These are phyloP conservation scores for Clytia hemisphaerica DNA, from an alignment of 30 jellyfish, hydroid and myxozoan species.

Conservation along the genomic window DNA sequence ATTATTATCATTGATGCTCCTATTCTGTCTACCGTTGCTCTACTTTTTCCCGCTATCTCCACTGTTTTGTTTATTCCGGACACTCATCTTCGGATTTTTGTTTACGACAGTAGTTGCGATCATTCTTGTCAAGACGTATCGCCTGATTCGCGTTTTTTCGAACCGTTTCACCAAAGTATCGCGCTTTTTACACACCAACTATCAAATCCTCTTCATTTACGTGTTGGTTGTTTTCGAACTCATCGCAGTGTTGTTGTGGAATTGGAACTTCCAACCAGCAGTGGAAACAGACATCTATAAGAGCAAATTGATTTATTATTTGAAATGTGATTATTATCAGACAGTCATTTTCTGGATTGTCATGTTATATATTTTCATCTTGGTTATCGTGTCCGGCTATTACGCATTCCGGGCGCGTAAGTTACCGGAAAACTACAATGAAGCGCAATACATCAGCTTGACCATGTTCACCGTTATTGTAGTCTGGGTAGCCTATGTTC, in stretches of 20 bases:
- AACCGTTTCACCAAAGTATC: constrained; percentile 48
- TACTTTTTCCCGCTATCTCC: constrained; percentile 28
- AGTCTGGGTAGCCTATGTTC: constrained; percentile 48
- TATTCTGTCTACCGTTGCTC: constrained; percentile 45
- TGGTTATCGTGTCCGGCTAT: constrained; percentile 39
- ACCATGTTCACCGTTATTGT: constrained; percentile 55
- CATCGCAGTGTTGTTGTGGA: constrained; percentile 25
- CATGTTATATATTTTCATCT: constrained; percentile 23
- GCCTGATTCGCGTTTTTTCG: constrained; percentile 59
- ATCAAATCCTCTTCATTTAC: constrained; percentile 44
- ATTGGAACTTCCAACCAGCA: constrained; percentile 21
- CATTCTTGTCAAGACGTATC: constrained; percentile 49
- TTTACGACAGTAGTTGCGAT: constrained; percentile 44
- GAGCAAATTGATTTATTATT: constrained; percentile 12
- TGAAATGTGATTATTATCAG: constrained; percentile 39
- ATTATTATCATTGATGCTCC: constrained; percentile 31
- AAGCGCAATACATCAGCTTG: constrained; percentile 62
- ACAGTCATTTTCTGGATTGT: constrained; percentile 25
- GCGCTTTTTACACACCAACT: constrained; percentile 42
- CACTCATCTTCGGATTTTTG: constrained; percentile 46
- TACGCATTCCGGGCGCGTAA: constrained; percentile 86
- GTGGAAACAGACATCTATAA: constrained; percentile 3
- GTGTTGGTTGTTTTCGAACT: constrained; percentile 38
- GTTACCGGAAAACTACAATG: constrained; percentile 69
- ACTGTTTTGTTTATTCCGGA: constrained; percentile 30